These are phyloP conservation scores for Agrypnus murinus DNA, from an alignment of 2,888 invertebrate genomes.

Conservation along the genomic window DNA sequence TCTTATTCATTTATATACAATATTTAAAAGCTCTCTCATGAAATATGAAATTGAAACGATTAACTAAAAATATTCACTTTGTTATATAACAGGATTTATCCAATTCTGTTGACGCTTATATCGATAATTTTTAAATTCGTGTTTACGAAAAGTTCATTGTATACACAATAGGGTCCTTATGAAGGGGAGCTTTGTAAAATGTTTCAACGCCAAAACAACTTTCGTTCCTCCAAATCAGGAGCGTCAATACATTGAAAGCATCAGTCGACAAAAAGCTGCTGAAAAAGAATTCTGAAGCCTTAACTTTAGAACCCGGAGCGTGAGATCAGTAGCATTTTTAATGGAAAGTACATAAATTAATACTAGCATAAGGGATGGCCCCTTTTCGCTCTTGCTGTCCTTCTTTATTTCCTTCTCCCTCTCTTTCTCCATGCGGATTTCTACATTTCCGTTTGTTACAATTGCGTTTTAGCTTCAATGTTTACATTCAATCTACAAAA, in stretches of 20 bases:
- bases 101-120: conserved; percentile 6
- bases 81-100: too few species aligned
- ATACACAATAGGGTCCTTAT: conserved; percentile 13
- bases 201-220: conserved; percentile 13
- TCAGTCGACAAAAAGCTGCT: neutral
- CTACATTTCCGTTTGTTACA: conserved; percentile 14
- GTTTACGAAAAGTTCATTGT: conserved; percentile 14
- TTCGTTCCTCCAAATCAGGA: neutral
- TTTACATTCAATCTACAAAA: conserved; percentile 37
- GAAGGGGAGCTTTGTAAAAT: conserved; percentile 3
- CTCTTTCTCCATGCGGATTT: conserved; percentile 12
- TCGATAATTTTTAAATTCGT: conserved; percentile 17
- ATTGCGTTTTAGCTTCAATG: conserved; percentile 10
- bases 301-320: neutral
- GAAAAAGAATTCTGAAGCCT: neutral
- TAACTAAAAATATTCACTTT: too few species aligned
- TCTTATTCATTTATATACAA: too few species aligned
- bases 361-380: conserved; percentile 10
- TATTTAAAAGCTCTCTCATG: too few species aligned
- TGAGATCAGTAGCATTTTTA: conserved; percentile 22
- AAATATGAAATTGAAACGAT: too few species aligned
- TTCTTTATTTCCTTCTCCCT: too few species aligned
- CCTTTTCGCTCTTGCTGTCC: conserved; percentile 4
- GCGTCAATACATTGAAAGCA: neutral
- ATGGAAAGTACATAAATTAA: conserved; percentile 32